A percentile compares a stretch with the other conserved stretches of the same genome.
Evolutionary conservation across 1,140 invertebrate species (phyloP).

Genomic region (Araneus ventricosus): DNA sequence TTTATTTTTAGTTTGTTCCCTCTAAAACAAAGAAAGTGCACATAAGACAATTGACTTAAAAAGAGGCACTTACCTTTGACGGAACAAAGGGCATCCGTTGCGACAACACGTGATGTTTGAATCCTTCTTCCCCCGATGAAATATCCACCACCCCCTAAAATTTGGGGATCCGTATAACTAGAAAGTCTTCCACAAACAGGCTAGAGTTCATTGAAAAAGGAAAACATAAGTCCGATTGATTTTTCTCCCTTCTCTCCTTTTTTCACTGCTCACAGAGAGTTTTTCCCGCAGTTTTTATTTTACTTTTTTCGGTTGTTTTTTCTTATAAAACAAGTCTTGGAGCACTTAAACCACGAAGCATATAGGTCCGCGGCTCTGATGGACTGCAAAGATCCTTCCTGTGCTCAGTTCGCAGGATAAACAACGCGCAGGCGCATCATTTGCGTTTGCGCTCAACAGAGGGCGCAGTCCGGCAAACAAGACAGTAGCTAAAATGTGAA

Average conservation of each 20-base stretch:
- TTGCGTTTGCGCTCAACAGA: slow-evolving; percentile 46
- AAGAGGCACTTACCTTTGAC: slow-evolving; percentile 10
- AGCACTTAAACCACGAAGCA: slow-evolving; percentile 31
- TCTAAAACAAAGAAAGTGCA: not conserved
- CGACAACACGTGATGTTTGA: slow-evolving; percentile 55
- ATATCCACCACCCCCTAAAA: slow-evolving; percentile 52
- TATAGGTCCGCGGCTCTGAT: slow-evolving; percentile 51
- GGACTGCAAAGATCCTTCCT: slow-evolving; percentile 52
- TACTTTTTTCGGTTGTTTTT: slow-evolving; percentile 13
- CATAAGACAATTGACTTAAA: not conserved
- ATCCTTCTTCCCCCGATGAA: slow-evolving; percentile 49
- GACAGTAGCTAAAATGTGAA: not conserved
- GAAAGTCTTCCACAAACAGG: slow-evolving; percentile 47
- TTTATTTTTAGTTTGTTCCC: not conserved
- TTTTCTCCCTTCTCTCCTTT: not conserved
- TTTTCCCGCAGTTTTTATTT: not conserved
- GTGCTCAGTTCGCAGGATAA: not conserved
- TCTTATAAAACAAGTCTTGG: slow-evolving; percentile 11
- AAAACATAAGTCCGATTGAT: not conserved
- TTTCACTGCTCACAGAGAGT: not conserved
- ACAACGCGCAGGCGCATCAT: slow-evolving; percentile 56
- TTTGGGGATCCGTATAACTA: slow-evolving; percentile 2
- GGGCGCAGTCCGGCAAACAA: slow-evolving; percentile 40
- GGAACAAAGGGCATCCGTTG: slow-evolving; percentile 56
- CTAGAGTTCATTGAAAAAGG: not conserved